Base-by-base conservation (phyloP, 2,888 invertebrate species). In the Apodemia hepburni region DNA sequence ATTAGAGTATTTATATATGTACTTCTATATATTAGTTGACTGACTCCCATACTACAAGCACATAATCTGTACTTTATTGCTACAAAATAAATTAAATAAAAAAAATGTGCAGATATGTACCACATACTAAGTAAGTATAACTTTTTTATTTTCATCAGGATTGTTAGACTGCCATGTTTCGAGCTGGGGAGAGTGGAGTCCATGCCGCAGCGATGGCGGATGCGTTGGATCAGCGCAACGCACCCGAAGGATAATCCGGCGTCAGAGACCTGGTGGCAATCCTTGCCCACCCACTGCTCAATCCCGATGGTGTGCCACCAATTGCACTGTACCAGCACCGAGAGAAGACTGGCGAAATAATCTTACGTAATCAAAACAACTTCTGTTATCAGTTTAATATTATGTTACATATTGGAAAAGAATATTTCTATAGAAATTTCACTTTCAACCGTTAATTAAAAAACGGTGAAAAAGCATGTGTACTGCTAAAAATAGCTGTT, bases 151-250 rank as follows among this genome's bases (percentile, higher is more conserved):
- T 8, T 17, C 29, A 64, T 42, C 75, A 90, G 90, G 79, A 72
- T 94, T 96, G 62, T 92, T 96, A 72, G 96, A 97, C 85, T 98
- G 98, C 87, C 94, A 96, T 72, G 96, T 97, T 61, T 94, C 95
- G 68, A 95, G 95, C 70, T 98, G 97, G 98, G 95, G 96, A 33
- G 94, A 95, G 63, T 98, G 97, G 98, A 95, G 96, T 76, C 91
- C 94, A 9, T 98, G 98, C 92, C 96, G 95, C 85, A 95, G 96
- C 78, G 95, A 96, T 61, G 97, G 98, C 79, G 97, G 97, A 69
- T 98, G 98, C 72, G 97, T 98, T 67, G 98, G 98, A 29, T 96
- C 97, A 76, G 96, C 96, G 84, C 93, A 95, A 81, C 94, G 98
- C 73, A 94, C 94, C 71, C 93, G 98, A 67, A 94, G 95, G 72